Evolutionary conservation across 1,140 invertebrate genomes (phyloP), one percentile per base, ranked within the genome.

Genomic region (Pseudomyrmex concolor): DNA sequence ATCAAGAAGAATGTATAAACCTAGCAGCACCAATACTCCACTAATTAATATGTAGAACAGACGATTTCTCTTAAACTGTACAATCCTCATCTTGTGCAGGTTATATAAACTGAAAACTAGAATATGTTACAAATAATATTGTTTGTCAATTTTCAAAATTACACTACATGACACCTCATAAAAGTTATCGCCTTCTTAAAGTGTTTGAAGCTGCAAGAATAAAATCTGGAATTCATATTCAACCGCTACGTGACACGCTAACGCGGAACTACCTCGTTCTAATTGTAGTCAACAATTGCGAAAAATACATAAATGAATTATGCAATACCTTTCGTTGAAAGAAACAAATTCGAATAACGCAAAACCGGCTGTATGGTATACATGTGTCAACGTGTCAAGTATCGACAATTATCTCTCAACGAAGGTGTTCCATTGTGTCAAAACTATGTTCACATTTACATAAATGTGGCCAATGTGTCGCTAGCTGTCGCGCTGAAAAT

Each of bases 21-120:
- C 72, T 17, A 91, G 74, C 60, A 94, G 59, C 13, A 89, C 48
- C 9, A 92, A 19, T 43, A 82, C 54, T 57, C 89, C 60, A 3
- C 77, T 90, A 13, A 91, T 81, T 17, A 89, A 43, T 17, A 94
- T 68, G 63, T 92, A 91, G 22, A 92, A 67, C n/a, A 94, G 43
- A 12, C 94, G 91, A 70, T 90, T 93, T 85, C 90, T 92, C 78
- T 89, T 91, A 62, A 94, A 68, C 57, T 92, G 90, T 12, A 94
- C 90, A 43, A 94, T 94, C 85, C 93, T 91, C 94, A 95, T 95
- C 59, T 89, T 93, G 76, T 12, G 0, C 54, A 25, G 22, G 15
- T 71, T 82, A 17, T 64, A 22, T 7, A 59, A 70, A 68, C 57
- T 63, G 63, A 68, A 60, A 74, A 74, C 22, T 45, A 84, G 62